Base-by-base conservation (phyloP, 2,888 invertebrate species). In the Petrolisthes manimaculis region DNA sequence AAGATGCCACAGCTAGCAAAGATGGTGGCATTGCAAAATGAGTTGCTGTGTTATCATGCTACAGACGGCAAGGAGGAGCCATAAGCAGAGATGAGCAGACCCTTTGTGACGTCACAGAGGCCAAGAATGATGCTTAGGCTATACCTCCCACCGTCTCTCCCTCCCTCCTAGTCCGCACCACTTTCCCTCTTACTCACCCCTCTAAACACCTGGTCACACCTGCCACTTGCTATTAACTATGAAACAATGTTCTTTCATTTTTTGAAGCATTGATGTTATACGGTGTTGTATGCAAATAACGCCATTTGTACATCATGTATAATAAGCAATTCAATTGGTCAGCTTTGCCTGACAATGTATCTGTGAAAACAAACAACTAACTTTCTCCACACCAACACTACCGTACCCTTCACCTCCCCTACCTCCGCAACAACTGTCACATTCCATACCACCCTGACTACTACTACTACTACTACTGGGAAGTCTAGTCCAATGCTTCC, bases 61-160 rank as follows among this genome's bases (percentile, higher is more conserved):
- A 71, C n/a, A 61, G 61, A 71, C 71, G 14, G 71, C 14, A 21
- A 71, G 21, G 71, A 71, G n/a, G 71, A 71, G 71, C 71, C 71
- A 71, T 71, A 71, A 71, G 71, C 14, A 71, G 71, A 71, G 71
- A 71, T 71, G 71, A 71, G 71, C 71, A 21, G 21, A 71, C 21
- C 71, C 71, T 18, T 71, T 71, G 71, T 71, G 71, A 71, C 71
- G 71, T 71, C 71, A 71, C n/a, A 71, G 71, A 3, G 71, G 71
- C 71, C 14, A 71, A n/a, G 21, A 71, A 71, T 71, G 71, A 79
- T 79, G 79, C 8, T 54, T 54, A n/a, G n/a, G n/a, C n/a, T n/a
- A 79, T 56, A 54, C 18, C 51, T 14, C 79, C 54, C 12, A 51
- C 55, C 21, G 8, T 5, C 54, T 79, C 55, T 54, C 53, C 24